Evolutionary conservation across 2,888 invertebrate species (phyloP).

Genomic region (Clusia tigrina): DNA sequence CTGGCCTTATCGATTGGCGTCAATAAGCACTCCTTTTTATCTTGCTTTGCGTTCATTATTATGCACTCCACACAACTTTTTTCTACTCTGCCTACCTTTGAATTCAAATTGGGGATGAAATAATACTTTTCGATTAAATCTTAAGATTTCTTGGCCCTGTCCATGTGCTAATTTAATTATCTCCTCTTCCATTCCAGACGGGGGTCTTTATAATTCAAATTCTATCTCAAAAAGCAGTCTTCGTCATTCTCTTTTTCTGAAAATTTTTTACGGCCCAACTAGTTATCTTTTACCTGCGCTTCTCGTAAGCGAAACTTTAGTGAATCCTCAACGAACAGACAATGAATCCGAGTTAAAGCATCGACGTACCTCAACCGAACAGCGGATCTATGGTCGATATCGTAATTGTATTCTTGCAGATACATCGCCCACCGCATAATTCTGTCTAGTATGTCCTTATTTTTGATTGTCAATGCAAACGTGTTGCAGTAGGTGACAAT

Average conservation of each 20-base stretch:
- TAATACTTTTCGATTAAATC: too few species aligned
- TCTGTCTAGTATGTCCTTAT: slow-evolving; percentile 28
- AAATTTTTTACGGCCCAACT: background rate
- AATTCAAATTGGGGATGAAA: too few species aligned
- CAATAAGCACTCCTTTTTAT: background rate
- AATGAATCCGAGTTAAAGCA: slow-evolving; percentile 26
- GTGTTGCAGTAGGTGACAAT: slow-evolving; percentile 39
- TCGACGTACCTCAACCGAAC: slow-evolving; percentile 33
- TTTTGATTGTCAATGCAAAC: slow-evolving; percentile 34
- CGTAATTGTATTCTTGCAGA: background rate
- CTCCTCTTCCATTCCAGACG: background rate
- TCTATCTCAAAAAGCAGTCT: background rate
- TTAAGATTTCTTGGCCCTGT: too few species aligned
- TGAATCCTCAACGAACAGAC: background rate
- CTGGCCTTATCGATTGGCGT: slow-evolving; percentile 2
- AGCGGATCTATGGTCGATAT: slow-evolving; percentile 7
- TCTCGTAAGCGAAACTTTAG: too few species aligned
- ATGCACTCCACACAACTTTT: slow-evolving; percentile 1
- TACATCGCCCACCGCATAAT: slow-evolving; percentile 30
- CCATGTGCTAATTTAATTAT: background rate
- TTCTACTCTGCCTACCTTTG: background rate
- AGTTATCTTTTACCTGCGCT: background rate
- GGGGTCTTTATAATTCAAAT: too few species aligned
- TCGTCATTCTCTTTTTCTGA: background rate
- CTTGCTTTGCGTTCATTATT: background rate